Base-by-base conservation (phyloP, 2,797 vertebrate species). In the Clarias pachynema region DNA sequence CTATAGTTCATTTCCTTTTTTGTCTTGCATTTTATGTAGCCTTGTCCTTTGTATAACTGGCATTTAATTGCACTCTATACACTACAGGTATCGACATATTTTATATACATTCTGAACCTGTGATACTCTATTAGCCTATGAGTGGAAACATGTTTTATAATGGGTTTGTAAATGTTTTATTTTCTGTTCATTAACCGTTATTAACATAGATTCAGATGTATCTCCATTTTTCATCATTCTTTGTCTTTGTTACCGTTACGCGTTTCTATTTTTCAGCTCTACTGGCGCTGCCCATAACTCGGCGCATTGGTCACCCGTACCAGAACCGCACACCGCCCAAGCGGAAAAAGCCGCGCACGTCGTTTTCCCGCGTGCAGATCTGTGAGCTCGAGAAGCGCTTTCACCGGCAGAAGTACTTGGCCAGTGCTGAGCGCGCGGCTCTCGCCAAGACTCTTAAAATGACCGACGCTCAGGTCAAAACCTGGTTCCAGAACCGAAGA, bases 381-480 rank as follows among this genome's bases (percentile, higher is more conserved):
- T 99, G 98, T 79, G 98, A 99, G 93, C 93, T 99, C 94, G 98
- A 99, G 95, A 99, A 99, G 87, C 96, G 98, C 37, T 99, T 99
- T 91, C 98, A 99, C 84, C 94, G 98, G 31, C 98, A 99, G 95
- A 99, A 99, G 89, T 99, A 99, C 85, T 92, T 99, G 93, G 98
- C 98, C 49, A 97, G 97, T 4, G 97, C 98, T 0, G 98, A 99
- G 91, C 96, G 98, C 0, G 98, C 98, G 0, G 95, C 97, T 53
- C 93, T 99, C 86, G 98, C 98, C 88, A 99, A 99, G 91, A 95
- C 96, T 14, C 97, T 99, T 87, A 99, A 99, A 94, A 99, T 99
- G 98, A 99, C 98, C 3, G 98, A 99, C n/a, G 98, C 98, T 1
- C 98, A 99, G 91, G 98, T 99, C 90, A 99, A 99, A 91, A 99